Evolutionary conservation across 2,888 invertebrate species (phyloP).

Genomic region (Tipula helvola): DNA sequence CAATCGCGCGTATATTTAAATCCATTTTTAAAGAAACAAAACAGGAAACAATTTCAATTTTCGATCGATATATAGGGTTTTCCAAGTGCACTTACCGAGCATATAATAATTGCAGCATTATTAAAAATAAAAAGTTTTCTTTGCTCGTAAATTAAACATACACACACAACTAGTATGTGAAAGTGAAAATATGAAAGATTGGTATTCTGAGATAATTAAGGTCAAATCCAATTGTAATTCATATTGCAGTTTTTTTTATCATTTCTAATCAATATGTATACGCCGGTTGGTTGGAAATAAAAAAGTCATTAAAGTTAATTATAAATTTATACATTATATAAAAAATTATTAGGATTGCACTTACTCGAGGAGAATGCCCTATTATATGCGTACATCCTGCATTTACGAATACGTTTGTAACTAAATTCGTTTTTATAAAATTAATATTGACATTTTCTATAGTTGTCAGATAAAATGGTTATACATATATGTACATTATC

Average conservation of each 20-base stretch:
- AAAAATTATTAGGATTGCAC: background rate
- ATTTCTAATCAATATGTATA: background rate
- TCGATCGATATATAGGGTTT: background rate
- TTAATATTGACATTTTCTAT: background rate
- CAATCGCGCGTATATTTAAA: no score
- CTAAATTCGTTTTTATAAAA: background rate
- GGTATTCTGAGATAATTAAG: background rate
- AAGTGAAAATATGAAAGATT: background rate
- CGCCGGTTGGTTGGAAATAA: background rate
- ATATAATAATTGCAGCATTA: background rate
- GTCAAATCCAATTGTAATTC: background rate
- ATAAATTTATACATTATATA: background rate
- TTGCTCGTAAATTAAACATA: background rate
- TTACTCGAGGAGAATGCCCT: background rate
- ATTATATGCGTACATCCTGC: background rate
- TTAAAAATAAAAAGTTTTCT: background rate
- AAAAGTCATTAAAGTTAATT: background rate
- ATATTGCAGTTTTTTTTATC: background rate
- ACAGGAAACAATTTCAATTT: no score
- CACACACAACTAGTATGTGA: background rate
- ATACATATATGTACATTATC: no score
- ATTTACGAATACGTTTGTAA: background rate
- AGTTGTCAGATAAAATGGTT: background rate
- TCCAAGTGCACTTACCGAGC: background rate
- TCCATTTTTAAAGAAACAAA: no score